phyloP scores from a whole-genome alignment of 35 echinoderm and acorn worm genomes.

The Ophioderma brevispina region DNA sequence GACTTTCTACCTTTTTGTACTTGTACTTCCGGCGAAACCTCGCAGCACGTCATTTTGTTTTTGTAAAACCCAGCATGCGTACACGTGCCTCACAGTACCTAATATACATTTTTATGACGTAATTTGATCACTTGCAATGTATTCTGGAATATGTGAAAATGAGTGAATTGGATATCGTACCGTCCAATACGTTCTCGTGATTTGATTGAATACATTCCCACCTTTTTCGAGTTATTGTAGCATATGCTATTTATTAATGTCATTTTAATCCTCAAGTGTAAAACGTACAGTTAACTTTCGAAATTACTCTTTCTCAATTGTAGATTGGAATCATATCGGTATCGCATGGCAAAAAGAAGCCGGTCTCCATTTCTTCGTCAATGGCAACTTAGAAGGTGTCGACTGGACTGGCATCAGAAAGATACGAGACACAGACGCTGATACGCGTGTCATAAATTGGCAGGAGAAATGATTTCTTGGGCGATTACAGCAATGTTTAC shows the following conservation, averaged over 20 bases:
- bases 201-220: neutral
- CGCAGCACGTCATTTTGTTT: no score
- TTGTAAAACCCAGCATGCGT: no score
- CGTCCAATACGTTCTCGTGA: neutral
- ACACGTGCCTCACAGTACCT: no score
- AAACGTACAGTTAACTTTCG: no score
- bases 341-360: conserved; percentile 44
- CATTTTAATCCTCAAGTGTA: no score
- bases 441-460: conserved; percentile 63
- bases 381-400: conserved; percentile 40
- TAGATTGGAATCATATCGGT: conserved; percentile 59
- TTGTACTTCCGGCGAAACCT: no score
- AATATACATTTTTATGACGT: no score
- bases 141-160: neutral
- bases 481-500: conserved; percentile 51
- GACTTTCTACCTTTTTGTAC: no score
- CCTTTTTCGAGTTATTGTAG: neutral
- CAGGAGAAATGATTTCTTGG: conserved; percentile 83
- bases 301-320: neutral
- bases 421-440: conserved; percentile 64
- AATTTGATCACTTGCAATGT: neutral
- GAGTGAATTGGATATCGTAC: neutral
- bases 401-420: conserved; percentile 43
- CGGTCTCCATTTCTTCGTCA: conserved; percentile 65
- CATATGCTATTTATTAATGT: neutral